phyloP scores from a whole-genome alignment of 2,888 invertebrate genomes.

The Pocota personata region DNA sequence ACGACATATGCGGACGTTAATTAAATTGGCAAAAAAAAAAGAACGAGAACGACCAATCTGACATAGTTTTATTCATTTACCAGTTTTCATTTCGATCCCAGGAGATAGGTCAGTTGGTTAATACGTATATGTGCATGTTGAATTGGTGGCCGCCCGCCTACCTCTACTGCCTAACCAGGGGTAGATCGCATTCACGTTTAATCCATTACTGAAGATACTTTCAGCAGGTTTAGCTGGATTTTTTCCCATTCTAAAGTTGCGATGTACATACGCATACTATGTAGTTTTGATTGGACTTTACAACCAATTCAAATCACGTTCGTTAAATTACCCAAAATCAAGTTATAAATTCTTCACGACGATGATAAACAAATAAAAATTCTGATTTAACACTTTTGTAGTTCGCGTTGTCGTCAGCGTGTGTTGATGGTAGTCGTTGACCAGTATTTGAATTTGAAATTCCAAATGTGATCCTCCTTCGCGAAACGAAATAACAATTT shows the following conservation, averaged over 20 bases:
- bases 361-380: conserved; percentile 34
- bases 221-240: conserved; percentile 15
- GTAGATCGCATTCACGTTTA: conserved; percentile 29
- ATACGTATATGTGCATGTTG: neutral
- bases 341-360: conserved; percentile 30
- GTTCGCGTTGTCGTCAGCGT: neutral
- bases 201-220: conserved; percentile 24
- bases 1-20: conserved; percentile 45
- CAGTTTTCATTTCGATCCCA: conserved; percentile 32
- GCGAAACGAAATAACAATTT: conserved; percentile 2
- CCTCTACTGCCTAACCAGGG: neutral
- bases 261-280: neutral
- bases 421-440: neutral
- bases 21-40: conserved; percentile 54
- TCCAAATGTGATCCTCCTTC: conserved; percentile 22
- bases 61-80: conserved; percentile 50
- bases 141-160: neutral
- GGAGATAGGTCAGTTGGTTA: conserved; percentile 60
- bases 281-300: neutral
- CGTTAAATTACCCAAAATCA: conserved; percentile 47
- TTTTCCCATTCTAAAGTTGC: neutral
- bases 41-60: conserved; percentile 1
- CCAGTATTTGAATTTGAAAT: neutral
- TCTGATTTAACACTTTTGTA: conserved; percentile 3
- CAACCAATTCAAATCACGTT: conserved; percentile 50